Evolutionary conservation across 2,888 invertebrate species (phyloP).

Genomic region (Ctenicera cuprea): DNA sequence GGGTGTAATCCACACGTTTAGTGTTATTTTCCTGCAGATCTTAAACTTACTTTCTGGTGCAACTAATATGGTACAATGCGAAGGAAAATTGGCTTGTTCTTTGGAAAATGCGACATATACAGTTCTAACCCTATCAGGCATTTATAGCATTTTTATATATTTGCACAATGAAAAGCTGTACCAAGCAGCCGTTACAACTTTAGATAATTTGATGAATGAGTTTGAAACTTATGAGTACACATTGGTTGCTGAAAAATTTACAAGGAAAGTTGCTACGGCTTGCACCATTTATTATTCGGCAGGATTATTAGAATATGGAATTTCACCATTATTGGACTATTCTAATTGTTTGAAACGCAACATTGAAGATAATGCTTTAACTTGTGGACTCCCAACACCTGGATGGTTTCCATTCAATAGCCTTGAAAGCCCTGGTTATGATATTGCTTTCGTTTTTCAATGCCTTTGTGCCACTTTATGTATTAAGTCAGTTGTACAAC

Average conservation of each 20-base stretch:
- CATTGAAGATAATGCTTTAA: conserved; percentile 7
- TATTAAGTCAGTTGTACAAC: neutral
- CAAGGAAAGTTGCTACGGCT: neutral
- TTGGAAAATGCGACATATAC: conserved; percentile 24
- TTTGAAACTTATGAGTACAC: conserved; percentile 19
- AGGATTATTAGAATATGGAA: conserved; percentile 9
- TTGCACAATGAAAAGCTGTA: neutral
- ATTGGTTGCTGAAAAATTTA: conserved; percentile 6
- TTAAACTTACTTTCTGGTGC: neutral
- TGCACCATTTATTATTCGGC: neutral
- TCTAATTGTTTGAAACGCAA: conserved; percentile 1
- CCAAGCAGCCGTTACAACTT: neutral
- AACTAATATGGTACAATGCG: conserved; percentile 16
- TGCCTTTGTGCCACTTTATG: neutral
- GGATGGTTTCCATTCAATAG: conserved; percentile 32
- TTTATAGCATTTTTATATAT: neutral
- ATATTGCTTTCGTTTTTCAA: conserved; percentile 19
- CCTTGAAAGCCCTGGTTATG: neutral
- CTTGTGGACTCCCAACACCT: conserved; percentile 29
- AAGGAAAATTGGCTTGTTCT: conserved; percentile 10
- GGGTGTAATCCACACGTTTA: neutral
- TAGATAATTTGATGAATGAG: conserved; percentile 8
- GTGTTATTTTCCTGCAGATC: conserved; percentile 5
- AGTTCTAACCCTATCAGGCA: neutral
- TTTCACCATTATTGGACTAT: conserved; percentile 8